A percentile compares a stretch with the other conserved stretches of the same genome.
Conservation (phyloP, 2,113 vertebrate species). For the Todiramphus chloris region DNA sequence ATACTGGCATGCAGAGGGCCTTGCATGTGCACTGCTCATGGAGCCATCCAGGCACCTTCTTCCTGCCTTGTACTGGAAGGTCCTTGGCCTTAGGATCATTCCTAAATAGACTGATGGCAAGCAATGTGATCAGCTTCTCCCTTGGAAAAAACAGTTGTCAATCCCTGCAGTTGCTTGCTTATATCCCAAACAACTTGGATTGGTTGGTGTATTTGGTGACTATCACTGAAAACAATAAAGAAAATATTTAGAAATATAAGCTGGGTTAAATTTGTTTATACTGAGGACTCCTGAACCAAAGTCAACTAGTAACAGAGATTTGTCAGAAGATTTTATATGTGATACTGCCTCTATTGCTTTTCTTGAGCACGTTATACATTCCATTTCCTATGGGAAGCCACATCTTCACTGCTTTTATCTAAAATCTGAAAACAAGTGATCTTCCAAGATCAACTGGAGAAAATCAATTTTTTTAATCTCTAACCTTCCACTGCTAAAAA, state of each 20-base stretch:
- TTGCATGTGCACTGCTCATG: fast-evolving
- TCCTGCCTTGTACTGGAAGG: not conserved
- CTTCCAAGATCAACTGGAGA: not conserved
- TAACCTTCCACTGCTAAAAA: not conserved
- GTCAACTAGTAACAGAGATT: not conserved
- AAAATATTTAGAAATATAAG: not conserved
- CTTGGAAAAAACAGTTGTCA: not conserved
- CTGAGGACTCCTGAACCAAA: not conserved
- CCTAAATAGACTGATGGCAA: not conserved
- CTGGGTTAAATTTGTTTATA: not conserved
- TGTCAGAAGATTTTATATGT: not conserved
- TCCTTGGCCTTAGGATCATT: not conserved
- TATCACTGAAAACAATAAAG: not conserved
- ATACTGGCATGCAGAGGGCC: too few species aligned
- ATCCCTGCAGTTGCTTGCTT: not conserved
- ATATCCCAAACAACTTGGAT: not conserved
- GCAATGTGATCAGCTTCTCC: not conserved
- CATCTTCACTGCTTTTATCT: not conserved
- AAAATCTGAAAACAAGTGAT: not conserved
- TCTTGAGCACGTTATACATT: not conserved
- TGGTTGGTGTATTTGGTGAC: not conserved
- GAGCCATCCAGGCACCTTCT: not conserved
- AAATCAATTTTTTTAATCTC: not conserved
- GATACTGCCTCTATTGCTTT: not conserved
- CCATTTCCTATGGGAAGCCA: not conserved